phyloP scores from a whole-genome alignment of 1,140 invertebrate genomes.

The Procambarus clarkii region DNA sequence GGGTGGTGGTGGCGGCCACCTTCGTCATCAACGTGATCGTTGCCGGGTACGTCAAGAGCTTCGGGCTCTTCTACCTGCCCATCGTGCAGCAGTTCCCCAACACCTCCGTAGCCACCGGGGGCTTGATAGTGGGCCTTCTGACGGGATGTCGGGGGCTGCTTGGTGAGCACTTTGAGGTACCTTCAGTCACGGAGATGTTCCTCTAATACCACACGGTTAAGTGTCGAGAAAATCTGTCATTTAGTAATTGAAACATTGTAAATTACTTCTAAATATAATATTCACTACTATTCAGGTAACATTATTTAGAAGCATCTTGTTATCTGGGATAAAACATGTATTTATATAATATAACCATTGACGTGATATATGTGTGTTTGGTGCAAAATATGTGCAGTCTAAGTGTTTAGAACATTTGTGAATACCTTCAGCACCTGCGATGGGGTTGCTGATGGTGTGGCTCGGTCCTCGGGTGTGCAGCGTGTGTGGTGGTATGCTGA shows the following conservation, averaged over 20 bases:
- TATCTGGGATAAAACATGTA: too few relatives aligned
- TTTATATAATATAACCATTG: too few relatives aligned
- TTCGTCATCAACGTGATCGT: slow-evolving; percentile 20
- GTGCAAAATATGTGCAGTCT: too few relatives aligned
- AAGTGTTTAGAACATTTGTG: too few relatives aligned
- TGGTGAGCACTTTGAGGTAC: neutral
- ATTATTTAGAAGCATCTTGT: too few relatives aligned
- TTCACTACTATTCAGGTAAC: too few relatives aligned
- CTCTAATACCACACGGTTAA: too few relatives aligned
- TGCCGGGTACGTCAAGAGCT: slow-evolving; percentile 53
- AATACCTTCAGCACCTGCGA: slow-evolving; percentile 6
- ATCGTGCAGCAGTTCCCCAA: slow-evolving; percentile 30
- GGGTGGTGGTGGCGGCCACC: slow-evolving; percentile 29
- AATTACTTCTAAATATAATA: too few relatives aligned
- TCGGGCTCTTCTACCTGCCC: slow-evolving; percentile 32
- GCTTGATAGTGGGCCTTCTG: slow-evolving; percentile 34
- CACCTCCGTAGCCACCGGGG: neutral
- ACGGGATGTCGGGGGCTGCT: slow-evolving; percentile 20
- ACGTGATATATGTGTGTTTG: too few relatives aligned
- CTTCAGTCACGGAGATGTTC: too few relatives aligned
- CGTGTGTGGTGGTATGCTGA: neutral
- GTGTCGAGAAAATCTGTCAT: too few relatives aligned
- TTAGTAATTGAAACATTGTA: too few relatives aligned
- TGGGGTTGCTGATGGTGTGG: slow-evolving; percentile 25
- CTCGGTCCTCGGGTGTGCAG: slow-evolving; percentile 20